These are phyloP conservation scores for Amphimedon queenslandica DNA, from an alignment of 37 sponge, comb jelly and placozoan genomes.

Conservation along the genomic window DNA sequence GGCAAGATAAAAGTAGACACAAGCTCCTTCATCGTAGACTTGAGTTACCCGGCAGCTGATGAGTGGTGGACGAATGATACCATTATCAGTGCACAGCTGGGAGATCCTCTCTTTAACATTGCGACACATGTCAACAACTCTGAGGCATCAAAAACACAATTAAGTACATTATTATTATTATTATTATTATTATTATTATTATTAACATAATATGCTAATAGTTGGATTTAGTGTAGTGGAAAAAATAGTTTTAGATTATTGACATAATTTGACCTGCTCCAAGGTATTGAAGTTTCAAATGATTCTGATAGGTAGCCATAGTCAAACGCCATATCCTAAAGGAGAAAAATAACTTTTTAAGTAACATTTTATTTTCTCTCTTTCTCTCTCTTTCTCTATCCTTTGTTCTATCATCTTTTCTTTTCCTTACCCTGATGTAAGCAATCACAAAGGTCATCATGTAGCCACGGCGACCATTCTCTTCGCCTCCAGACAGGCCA, in stretches of 20 bases:
- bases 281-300: slow-evolving; percentile 97
- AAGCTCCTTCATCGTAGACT: slow-evolving; percentile 88
- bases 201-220: not conserved
- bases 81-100: slow-evolving; percentile 43
- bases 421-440: slow-evolving; percentile 71
- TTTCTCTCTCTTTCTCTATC: slow-evolving; percentile 2
- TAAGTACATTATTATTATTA: not conserved
- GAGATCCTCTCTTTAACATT: slow-evolving; percentile 74
- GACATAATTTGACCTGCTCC: slow-evolving; percentile 67
- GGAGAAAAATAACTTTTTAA: not conserved
- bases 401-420: not conserved
- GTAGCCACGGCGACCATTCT: slow-evolving; percentile 91
- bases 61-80: slow-evolving; percentile 25
- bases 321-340: slow-evolving; percentile 85
- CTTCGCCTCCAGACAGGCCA: slow-evolving; percentile 89
- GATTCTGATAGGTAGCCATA: slow-evolving; percentile 79
- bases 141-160: too few relatives aligned
- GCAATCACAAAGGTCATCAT: slow-evolving; percentile 86
- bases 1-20: slow-evolving; percentile 89
- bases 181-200: too few relatives aligned
- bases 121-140: slow-evolving; percentile 57
- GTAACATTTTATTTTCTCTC: not conserved
- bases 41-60: slow-evolving; percentile 82
- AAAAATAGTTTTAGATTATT: too few relatives aligned
- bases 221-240: too few relatives aligned